Evolutionary conservation across 2,113 vertebrate species (phyloP).

Genomic region (Protomyctophum bolini): DNA sequence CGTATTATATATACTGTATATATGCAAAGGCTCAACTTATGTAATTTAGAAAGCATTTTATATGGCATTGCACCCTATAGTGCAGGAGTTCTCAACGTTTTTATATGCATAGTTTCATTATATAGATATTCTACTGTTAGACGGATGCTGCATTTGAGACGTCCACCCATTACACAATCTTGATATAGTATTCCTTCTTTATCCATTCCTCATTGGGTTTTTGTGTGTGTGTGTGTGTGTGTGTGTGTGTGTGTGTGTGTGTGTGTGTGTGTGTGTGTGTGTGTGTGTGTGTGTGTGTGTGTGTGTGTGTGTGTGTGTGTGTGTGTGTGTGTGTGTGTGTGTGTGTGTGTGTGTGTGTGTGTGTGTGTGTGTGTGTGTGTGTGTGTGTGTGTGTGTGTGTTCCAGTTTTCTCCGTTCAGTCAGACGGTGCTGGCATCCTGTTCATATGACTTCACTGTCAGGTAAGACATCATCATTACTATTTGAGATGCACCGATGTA

Average conservation of each 20-base stretch:
- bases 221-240: slow-evolving; percentile 24
- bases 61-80: too few relatives aligned
- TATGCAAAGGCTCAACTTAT: too few relatives aligned
- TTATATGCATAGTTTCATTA: too few relatives aligned
- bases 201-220: too few relatives aligned
- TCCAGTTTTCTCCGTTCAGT: slow-evolving; percentile 94
- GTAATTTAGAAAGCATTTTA: too few relatives aligned
- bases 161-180: too few relatives aligned
- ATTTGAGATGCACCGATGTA: too few relatives aligned
- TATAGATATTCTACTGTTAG: too few relatives aligned
- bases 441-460: slow-evolving; percentile 97
- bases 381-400: slow-evolving; percentile 31
- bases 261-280: slow-evolving; percentile 37
- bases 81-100: too few relatives aligned
- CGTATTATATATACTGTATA: too few relatives aligned
- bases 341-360: slow-evolving; percentile 37
- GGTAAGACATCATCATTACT: slow-evolving; percentile 74
- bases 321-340: slow-evolving; percentile 24
- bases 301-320: slow-evolving; percentile 24
- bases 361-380: slow-evolving; percentile 33
- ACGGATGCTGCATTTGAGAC: too few relatives aligned
- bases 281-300: slow-evolving; percentile 33
- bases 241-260: slow-evolving; percentile 24
- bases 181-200: too few relatives aligned
- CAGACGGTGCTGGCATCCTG: slow-evolving; percentile 86